Conservation (phyloP, 2,888 invertebrate species). For the Scaptomyza flava region DNA sequence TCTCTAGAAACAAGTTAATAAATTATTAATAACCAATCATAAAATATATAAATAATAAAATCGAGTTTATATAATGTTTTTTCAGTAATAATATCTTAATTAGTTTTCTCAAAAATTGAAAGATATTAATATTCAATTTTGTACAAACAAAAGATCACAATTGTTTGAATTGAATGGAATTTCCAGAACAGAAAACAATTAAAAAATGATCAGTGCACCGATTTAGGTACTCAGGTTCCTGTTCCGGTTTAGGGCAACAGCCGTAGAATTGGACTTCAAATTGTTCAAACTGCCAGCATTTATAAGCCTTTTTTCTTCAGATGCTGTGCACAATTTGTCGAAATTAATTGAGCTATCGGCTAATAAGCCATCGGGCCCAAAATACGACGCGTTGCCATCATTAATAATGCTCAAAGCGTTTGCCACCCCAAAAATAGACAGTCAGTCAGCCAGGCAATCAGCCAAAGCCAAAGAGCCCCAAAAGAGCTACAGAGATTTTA, state of each 20-base stretch:
- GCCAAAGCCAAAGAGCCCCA: background rate
- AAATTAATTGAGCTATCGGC: constrained; percentile 77
- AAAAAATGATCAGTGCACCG: background rate
- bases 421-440: constrained; percentile 60
- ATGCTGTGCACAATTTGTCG: constrained; percentile 64
- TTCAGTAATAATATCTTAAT: too few relatives aligned
- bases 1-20: too few relatives aligned
- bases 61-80: too few relatives aligned
- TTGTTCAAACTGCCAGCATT: constrained; percentile 15
- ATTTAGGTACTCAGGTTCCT: background rate
- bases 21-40: too few relatives aligned
- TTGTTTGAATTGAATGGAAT: too few relatives aligned
- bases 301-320: constrained; percentile 53
- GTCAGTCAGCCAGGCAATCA: constrained; percentile 10
- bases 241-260: constrained; percentile 15
- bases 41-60: too few relatives aligned
- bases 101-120: too few relatives aligned
- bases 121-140: too few relatives aligned
- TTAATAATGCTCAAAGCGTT: constrained; percentile 73
- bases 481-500: background rate
- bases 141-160: too few relatives aligned
- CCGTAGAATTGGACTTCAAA: background rate
- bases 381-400: constrained; percentile 63
- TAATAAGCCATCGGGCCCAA: constrained; percentile 61
- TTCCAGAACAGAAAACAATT: background rate